These are phyloP conservation scores for Halichoerus grypus DNA, from an alignment of 2,113 vertebrate species.

Conservation along the genomic window DNA sequence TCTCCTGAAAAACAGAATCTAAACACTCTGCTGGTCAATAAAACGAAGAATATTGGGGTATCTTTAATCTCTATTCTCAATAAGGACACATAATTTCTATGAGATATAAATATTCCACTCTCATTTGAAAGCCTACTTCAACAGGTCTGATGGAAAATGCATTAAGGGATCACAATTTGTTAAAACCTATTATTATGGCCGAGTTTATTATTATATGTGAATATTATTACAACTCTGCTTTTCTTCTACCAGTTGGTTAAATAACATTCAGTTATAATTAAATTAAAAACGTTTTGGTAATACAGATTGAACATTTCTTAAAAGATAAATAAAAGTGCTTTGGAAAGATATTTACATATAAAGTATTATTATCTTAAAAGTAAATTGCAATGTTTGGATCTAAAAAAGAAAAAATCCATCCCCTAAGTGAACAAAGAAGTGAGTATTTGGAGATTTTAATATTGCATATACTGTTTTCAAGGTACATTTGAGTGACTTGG, in stretches of 20 bases:
- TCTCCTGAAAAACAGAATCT: background rate
- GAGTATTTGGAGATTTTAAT: slow-evolving; percentile 80
- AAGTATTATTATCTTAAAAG: background rate
- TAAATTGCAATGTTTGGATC: background rate
- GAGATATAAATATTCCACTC: background rate
- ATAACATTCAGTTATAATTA: slow-evolving; percentile 7
- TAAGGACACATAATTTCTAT: background rate
- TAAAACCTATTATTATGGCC: background rate
- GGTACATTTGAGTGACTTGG: slow-evolving; percentile 77
- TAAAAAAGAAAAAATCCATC: background rate
- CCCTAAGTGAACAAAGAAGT: background rate
- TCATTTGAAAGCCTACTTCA: background rate
- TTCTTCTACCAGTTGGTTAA: background rate
- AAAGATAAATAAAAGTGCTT: slow-evolving; percentile 5
- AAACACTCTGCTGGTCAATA: background rate
- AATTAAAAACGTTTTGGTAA: background rate
- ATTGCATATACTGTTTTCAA: slow-evolving; percentile 69
- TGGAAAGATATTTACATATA: slow-evolving; percentile 17
- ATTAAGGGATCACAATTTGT: background rate
- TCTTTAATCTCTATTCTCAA: background rate
- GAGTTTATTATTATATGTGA: background rate
- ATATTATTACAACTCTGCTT: background rate
- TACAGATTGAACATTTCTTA: slow-evolving; percentile 13
- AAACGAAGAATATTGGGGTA: background rate
- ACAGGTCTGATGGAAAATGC: background rate